These are phyloP conservation scores for Molanna angustata DNA, from an alignment of 2,888 invertebrate genomes.

Conservation along the genomic window DNA sequence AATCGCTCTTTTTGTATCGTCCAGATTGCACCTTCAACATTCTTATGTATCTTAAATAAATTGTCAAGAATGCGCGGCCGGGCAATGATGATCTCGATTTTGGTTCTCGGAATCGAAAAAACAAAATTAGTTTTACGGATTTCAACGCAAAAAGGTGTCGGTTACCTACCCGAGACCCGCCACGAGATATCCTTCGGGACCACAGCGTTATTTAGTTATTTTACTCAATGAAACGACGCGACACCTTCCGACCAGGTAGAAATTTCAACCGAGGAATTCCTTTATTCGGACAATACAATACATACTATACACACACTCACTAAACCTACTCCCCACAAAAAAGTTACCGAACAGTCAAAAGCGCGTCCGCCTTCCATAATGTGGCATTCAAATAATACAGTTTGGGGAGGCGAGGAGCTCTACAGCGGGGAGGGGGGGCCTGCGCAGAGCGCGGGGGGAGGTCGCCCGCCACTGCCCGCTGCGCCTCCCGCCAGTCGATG, in stretches of 20 bases:
- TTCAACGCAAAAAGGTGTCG: slow-evolving; percentile 13
- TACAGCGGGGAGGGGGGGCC: slow-evolving; percentile 42
- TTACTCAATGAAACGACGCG: slow-evolving; percentile 24
- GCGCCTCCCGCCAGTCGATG: slow-evolving; percentile 52
- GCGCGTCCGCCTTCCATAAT: slow-evolving; percentile 15
- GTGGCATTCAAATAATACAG: slow-evolving; percentile 22
- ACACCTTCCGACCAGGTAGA: slow-evolving; percentile 19
- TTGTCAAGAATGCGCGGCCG: too few relatives aligned
- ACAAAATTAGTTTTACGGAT: slow-evolving; percentile 14
- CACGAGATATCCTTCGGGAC: slow-evolving; percentile 7
- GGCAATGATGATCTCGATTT: too few relatives aligned
- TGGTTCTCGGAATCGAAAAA: too few relatives aligned
- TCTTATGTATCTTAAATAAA: too few relatives aligned
- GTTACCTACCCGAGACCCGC: background rate
- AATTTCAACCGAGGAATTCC: slow-evolving; percentile 19
- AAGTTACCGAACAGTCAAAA: slow-evolving; percentile 25
- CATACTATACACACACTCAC: slow-evolving; percentile 1
- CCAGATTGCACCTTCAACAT: too few relatives aligned
- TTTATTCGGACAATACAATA: slow-evolving; percentile 24
- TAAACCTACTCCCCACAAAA: slow-evolving; percentile 17
- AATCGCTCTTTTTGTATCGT: too few relatives aligned
- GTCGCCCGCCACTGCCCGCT: slow-evolving; percentile 51
- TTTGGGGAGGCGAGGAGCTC: background rate
- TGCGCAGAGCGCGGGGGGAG: slow-evolving; percentile 55
- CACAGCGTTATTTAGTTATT: slow-evolving; percentile 3